Evolutionary conservation across 1,140 invertebrate genomes (phyloP), one percentile per base, ranked within the genome.

Genomic region (Camponotus floridanus): DNA sequence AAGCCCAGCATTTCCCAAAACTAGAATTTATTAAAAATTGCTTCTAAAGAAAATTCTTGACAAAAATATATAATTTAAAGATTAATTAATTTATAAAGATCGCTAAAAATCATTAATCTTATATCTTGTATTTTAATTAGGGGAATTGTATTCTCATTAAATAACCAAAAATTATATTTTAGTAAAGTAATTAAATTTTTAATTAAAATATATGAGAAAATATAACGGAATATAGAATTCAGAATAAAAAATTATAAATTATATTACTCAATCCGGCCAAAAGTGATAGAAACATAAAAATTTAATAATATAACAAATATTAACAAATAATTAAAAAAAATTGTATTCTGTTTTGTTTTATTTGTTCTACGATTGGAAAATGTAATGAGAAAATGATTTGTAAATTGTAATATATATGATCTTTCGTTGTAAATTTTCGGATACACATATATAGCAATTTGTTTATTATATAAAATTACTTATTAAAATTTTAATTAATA

Each of bases 111-210:
- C 9, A 26, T 51, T 71, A 51, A 45, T 70, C 15, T 26, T 70
- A 26, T 26, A 26, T 26, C 26, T 71, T 7, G 45, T 6, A 70
- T 33, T 71, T 51, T 51, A 71, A 51, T 71, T 0, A 31, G 26
- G n/a, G 4, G 51, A 15, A 71, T 33, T 18, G 18, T 71, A 11
- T 1, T 31, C 13, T 71, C 15, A 13, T 51, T 51, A 51, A 71
- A 51, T 18, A 51, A 71, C 31, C 1, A 1, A 51, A 71, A 71
- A 71, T 71, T 33, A 71, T 71, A 51, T 51, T 70, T 71, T 21
- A 18, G 1, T 51, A 51, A 48, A 15, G 13, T 11, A 70, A 42
- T 15, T 70, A 71, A 45, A 21, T 48, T 33, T 39, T 76, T 39
- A 26, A 61, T 76, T 59, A 1, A 48, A 51, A 76, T 18, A 36